phyloP scores from a whole-genome alignment of 2,113 vertebrate genomes.

The Calcarius ornatus region DNA sequence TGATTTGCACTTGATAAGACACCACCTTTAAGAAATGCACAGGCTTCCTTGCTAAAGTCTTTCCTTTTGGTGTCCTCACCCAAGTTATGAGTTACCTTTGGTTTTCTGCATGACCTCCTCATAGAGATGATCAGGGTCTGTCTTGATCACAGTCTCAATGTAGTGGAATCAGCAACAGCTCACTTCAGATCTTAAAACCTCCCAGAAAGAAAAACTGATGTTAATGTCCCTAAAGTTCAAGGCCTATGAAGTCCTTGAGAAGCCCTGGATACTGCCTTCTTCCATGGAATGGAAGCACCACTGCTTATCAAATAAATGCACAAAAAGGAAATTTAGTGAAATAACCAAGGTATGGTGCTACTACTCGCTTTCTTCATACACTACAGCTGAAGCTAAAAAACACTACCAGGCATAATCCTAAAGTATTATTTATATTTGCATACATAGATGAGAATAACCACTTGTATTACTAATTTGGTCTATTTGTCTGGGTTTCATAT shows the following conservation, averaged over 20 bases:
- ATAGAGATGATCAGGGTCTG: background rate
- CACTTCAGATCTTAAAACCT: background rate
- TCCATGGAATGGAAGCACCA: background rate
- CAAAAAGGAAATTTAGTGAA: background rate
- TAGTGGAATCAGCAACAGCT: background rate
- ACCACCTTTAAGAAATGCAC: background rate
- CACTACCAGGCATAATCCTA: background rate
- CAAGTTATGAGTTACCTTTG: rapidly evolving
- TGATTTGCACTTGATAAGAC: background rate
- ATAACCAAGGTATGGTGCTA: background rate
- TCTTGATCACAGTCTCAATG: background rate
- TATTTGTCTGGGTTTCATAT: background rate
- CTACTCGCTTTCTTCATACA: background rate
- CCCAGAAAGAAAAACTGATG: background rate
- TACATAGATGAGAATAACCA: background rate
- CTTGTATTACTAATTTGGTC: background rate
- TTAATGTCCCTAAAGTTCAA: background rate
- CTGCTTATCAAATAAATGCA: background rate
- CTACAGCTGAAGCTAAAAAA: background rate
- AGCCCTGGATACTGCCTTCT: background rate
- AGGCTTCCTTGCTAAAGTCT: background rate
- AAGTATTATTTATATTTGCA: background rate
- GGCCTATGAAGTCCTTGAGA: background rate
- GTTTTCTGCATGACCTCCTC: background rate
- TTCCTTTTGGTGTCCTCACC: background rate